Evolutionary conservation across 2,113 vertebrate genomes (phyloP), one percentile per base, ranked within the genome.

Genomic region (Mustela lutreola): DNA sequence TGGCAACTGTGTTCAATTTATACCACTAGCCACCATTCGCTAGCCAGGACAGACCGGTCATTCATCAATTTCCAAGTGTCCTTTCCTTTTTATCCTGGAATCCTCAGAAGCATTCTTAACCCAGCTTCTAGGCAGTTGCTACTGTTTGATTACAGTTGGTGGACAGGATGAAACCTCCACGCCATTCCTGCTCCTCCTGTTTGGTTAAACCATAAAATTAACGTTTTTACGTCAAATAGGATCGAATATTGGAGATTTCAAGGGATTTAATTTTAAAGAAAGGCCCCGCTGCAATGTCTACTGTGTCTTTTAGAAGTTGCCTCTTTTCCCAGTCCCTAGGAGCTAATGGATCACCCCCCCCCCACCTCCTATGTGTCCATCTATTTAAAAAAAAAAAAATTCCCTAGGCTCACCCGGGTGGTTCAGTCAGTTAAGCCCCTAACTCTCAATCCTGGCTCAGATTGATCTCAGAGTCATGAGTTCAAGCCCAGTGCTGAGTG

Each of bases 131-230:
- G 53, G 28, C 53, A 90, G 48, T 58, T 45, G 39, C 22, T 36
- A 24, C 2, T 16, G 21, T 16, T 62, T 24, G 4, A 21, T 60
- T 5, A 33, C 53, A 84, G n/a, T 16, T n/a, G 8, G 48, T 19
- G 45, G 39, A 76, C 0, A 2, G 14, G 26, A 39, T 21, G 36
- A 50, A 39, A 36, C 14, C 11, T 48, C 31, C 9, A 0, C 7
- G 4, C 4, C 15, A 26, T 70, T 28, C 10, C 48, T 86, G n/a
- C 0, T 50, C n/a, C 76, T 12, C 11, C 10, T 36, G 28, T 76
- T 70, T 33, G 60, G 15, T 33, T 48, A 80, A 75, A 63, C 67
- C 26, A 24, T 8, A 36, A 76, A 62, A 62, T 4, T 75, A 70
- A 63, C n/a, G 22, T 78, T 53, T 65, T 76, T 33, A 26, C 19